Percentiles rank a stretch among this genome's conserved stretches.
Conservation (phyloP, 2,113 vertebrate genomes). For the Trichechus manatus region DNA sequence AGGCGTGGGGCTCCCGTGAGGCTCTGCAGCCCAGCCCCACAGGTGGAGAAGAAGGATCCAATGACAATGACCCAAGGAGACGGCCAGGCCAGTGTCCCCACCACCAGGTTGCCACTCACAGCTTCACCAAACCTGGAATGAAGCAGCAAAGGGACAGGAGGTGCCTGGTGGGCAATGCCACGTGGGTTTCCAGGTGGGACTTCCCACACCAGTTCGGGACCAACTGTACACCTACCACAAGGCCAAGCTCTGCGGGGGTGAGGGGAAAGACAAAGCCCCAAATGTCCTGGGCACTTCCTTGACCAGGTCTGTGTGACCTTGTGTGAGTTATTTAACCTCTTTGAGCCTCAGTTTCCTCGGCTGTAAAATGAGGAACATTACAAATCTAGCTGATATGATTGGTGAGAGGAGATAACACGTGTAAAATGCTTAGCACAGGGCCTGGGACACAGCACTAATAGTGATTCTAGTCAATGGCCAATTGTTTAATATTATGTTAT, state of each 20-base stretch:
- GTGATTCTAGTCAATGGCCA: neutral
- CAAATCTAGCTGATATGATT: neutral
- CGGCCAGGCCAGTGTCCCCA: slow-evolving; percentile 97
- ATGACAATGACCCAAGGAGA: slow-evolving; percentile 99
- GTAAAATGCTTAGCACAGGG: neutral
- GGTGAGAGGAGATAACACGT: neutral
- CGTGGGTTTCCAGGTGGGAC: neutral
- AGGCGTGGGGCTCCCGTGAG: slow-evolving; percentile 97
- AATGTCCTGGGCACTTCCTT: neutral
- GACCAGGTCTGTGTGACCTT: neutral
- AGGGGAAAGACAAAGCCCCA: neutral
- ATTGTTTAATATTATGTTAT: neutral
- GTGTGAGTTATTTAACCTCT: neutral
- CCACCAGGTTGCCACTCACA: slow-evolving; percentile 97
- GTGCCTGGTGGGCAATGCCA: accelerated
- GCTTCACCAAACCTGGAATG: slow-evolving; percentile 95
- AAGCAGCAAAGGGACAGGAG: neutral
- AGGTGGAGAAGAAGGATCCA: slow-evolving; percentile 98
- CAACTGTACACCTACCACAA: accelerated
- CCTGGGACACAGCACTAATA: neutral
- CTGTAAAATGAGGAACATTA: neutral
- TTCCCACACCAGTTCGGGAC: neutral
- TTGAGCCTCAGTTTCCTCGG: neutral
- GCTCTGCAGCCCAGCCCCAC: slow-evolving; percentile 97
- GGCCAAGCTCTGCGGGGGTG: neutral